Conservation (phyloP, 2,888 invertebrate species). For the Trachelus tabidus region DNA sequence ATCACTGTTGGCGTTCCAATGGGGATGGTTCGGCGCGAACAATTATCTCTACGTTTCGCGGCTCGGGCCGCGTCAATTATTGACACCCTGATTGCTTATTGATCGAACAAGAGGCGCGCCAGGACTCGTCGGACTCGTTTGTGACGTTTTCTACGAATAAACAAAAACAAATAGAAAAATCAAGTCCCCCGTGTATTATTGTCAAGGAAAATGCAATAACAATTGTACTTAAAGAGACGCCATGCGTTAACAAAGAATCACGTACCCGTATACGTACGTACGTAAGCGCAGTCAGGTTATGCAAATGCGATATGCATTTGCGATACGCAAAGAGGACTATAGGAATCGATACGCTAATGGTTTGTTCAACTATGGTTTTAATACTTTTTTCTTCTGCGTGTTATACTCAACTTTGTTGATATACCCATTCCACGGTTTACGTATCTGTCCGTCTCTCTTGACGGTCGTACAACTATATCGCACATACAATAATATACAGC, state of each 20-base stretch:
- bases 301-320: not conserved
- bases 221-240: not conserved
- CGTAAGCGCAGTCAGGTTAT: not conserved
- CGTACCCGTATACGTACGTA: not conserved
- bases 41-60: conserved; percentile 1
- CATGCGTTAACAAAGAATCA: not conserved
- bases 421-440: not conserved
- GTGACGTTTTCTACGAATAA: not conserved
- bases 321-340: not conserved
- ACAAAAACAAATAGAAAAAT: not conserved
- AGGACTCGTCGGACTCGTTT: not conserved
- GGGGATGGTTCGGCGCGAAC: not conserved
- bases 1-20: not conserved
- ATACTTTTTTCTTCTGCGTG: not conserved
- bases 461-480: not conserved
- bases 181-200: not conserved
- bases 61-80: conserved; percentile 26
- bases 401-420: not conserved
- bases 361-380: not conserved
- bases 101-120: conserved; percentile 12
- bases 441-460: not conserved
- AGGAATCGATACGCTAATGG: not conserved
- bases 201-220: not conserved
- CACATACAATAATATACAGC: not conserved
- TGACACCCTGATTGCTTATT: conserved; percentile 34